Base-by-base conservation (phyloP, 2,888 invertebrate species). In the Panopea generosa region DNA sequence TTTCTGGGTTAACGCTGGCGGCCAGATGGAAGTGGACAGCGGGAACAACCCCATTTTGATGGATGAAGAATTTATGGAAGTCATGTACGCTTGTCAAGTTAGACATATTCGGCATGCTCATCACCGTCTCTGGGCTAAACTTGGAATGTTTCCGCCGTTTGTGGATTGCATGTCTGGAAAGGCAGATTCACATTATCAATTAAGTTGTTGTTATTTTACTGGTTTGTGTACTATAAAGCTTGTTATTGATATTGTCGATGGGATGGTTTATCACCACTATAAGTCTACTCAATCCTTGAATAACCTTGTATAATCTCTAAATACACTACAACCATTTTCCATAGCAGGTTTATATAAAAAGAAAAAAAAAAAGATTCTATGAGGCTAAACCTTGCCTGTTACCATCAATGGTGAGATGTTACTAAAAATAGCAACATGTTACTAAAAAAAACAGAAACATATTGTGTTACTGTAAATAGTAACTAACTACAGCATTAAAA, bases 21-120 rank as follows among this genome's bases (percentile, higher is more conserved):
- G 99, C 98, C 89, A 99, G 94, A 93, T 99, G 99, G 93, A 99
- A 99, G 94, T 99, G 99, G 65, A 98, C 95, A 55, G 96, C 96
- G 90, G 95, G 95, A 56, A 95, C 94, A n/a, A 95, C 94, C 43
- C 95, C 95, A 33, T 96, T 95, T 38, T 96, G 96, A 91, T 96
- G 96, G 89, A 96, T 95, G 72, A 96, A 96, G 89, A 95, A 96
- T 84, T 96, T 96, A 94, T 98, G 98, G 93, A 98, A 98, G 93
- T 98, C 98, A 92, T 98, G 98, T 2, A 97, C 97, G 16, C 82
- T 81, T 14, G 71, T 62, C 6, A 83, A 69, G 26, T 77, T 84
- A 24, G 84, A 71, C 50, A 89, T 63, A 57, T 77, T 78, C n/a
- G 88, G 82, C 60, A 87, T 80, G 49, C 86, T 87, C 86, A 87